These are phyloP conservation scores for Amblyornis subalaris DNA, from an alignment of 2,113 vertebrate species.

Conservation along the genomic window DNA sequence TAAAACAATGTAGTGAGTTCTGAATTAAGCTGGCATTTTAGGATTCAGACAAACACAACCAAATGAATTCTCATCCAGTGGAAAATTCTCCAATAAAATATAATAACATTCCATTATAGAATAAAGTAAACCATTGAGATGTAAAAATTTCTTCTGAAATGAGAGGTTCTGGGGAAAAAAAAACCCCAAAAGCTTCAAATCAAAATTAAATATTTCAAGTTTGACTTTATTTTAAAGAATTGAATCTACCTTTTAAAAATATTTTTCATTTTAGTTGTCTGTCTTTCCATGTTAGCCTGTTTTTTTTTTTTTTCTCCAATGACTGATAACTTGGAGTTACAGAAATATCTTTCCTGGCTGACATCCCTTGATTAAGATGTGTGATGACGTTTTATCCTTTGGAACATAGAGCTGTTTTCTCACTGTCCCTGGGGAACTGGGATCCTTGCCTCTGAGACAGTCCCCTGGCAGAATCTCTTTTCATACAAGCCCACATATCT, in stretches of 20 bases:
- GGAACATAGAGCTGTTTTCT: neutral
- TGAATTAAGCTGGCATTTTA: neutral
- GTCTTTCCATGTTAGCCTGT: neutral
- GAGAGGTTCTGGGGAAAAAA: neutral
- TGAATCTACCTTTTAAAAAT: neutral
- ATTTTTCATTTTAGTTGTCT: neutral
- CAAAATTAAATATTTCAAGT: neutral
- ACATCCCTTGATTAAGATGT: neutral
- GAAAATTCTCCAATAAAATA: neutral
- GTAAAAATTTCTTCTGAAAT: neutral
- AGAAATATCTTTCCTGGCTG: neutral
- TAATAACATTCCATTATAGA: neutral
- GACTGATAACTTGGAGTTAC: neutral
- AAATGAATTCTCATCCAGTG: neutral
- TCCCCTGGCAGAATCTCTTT: neutral
- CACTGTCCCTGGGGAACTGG: neutral
- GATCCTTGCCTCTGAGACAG: neutral
- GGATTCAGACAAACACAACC: neutral
- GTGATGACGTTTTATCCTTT: neutral
- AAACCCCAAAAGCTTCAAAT: accelerated
- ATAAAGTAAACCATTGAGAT: neutral
- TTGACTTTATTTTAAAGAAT: neutral
- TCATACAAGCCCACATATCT: neutral
- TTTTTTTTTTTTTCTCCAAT: neutral
- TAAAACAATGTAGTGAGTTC: neutral